Conservation (phyloP, 2,888 invertebrate genomes). For the Entomobrya proxima region DNA sequence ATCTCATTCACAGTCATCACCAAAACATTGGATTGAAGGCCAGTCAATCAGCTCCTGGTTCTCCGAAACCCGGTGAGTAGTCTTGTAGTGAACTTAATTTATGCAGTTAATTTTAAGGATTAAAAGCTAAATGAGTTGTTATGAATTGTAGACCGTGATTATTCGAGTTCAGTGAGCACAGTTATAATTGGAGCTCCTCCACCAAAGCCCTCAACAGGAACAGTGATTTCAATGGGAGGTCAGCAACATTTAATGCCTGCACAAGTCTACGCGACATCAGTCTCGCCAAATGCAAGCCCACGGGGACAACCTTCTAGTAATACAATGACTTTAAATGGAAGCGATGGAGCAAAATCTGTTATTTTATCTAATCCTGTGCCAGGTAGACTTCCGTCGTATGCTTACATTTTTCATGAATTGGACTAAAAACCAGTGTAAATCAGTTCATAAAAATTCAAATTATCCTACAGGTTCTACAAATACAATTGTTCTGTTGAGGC, state of each 20-base stretch:
- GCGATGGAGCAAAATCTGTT: slow-evolving; percentile 70
- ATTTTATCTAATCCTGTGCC: slow-evolving; percentile 68
- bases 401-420: no score
- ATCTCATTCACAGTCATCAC: slow-evolving; percentile 67
- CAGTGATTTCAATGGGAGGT: slow-evolving; percentile 63
- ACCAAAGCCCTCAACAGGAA: slow-evolving; percentile 45
- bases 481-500: slow-evolving; percentile 71
- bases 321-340: slow-evolving; percentile 68
- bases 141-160: background rate
- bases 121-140: no score
- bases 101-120: no score
- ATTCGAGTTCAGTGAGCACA: slow-evolving; percentile 64
- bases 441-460: background rate
- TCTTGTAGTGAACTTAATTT: no score
- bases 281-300: slow-evolving; percentile 40
- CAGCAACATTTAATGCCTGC: slow-evolving; percentile 65
- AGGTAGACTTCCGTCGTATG: no score
- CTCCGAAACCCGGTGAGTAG: slow-evolving; percentile 80
- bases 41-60: slow-evolving; percentile 83
- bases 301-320: background rate
- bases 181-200: slow-evolving; percentile 69
- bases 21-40: slow-evolving; percentile 76
- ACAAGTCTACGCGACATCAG: slow-evolving; percentile 56
- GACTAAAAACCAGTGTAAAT: no score
- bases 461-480: slow-evolving; percentile 59